Evolutionary conservation across 2,888 invertebrate species (phyloP), one percentile per base, ranked within the genome.

Genomic region (Clistopyga incitator): DNA sequence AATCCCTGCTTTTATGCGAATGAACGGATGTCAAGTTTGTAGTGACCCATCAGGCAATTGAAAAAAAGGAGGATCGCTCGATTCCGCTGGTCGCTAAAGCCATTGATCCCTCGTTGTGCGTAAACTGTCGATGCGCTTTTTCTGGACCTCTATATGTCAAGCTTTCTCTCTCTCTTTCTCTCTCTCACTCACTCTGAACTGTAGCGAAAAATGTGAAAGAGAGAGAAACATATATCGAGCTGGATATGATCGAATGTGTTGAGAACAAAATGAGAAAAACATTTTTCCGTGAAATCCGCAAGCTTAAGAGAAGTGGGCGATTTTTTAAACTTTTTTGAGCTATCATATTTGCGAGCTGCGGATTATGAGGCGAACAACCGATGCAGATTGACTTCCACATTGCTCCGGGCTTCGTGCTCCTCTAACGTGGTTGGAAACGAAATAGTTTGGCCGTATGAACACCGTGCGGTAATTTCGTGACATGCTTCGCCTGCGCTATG

Each of bases 251-350:
- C 34, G 61, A 2, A 18, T 61, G 38, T 6, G 38, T 2, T 20
- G 64, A 64, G 38, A 64, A 64, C 38, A 20, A 34, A 64, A 42
- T 20, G 34, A 34, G 18, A 10, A 64, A 64, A 64, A 42, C 38
- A 64, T 64, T n/a, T 42, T 64, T 1, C 10, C 11, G 3, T 38
- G 18, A 38, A 38, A 64, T 64, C 64, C 38, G 38, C 38, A 18
- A 64, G 64, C 64, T 42, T 64, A 42, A 64, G 6, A 11, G 13
- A 11, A 8, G 42, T 64, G 18, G 1, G 8, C 18, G 4, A 15
- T 0, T 64, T 64, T 64, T 38, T 64, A 18, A 15, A 29, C 6
- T 59, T 59, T 38, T 18, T n/a, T 15, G 18, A 15, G 61, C 18
- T 61, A 34, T 18, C 61, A 38, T 23, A 23, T 54, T 54, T 13